Conservation (phyloP, 2,888 invertebrate genomes). For the Eudemis profundana region DNA sequence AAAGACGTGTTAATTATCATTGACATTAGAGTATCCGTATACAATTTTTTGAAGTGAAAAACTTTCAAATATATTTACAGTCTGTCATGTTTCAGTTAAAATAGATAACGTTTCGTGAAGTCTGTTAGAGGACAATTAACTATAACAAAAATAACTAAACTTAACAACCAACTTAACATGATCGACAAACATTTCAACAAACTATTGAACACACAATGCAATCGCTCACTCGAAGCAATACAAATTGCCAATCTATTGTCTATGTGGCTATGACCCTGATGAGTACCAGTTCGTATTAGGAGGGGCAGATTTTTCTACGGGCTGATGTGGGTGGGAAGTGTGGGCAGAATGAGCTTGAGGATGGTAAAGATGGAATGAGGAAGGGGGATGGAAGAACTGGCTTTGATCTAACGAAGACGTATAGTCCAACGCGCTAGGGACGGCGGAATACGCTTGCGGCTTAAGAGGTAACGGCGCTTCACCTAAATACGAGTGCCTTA, state of each 20-base stretch:
- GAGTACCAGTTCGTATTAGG: conserved; percentile 92
- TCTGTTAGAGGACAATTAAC: conserved; percentile 45
- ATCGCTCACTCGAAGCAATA: conserved; percentile 44
- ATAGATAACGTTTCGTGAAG: conserved; percentile 24
- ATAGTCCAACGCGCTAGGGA: conserved; percentile 88
- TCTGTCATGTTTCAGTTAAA: conserved; percentile 25
- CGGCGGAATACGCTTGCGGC: conserved; percentile 94
- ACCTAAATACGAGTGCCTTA: conserved; percentile 84
- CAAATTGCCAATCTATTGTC: conserved; percentile 48
- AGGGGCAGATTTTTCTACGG: conserved; percentile 86
- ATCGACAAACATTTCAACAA: conserved; percentile 45
- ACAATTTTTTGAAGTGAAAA: conserved; percentile 58
- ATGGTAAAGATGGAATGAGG: conserved; percentile 96
- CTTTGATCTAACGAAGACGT: conserved; percentile 91
- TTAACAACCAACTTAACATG: conserved; percentile 55
- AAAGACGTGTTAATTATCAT: conserved; percentile 21
- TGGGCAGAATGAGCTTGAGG: conserved; percentile 83
- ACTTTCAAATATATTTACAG: conserved; percentile 46
- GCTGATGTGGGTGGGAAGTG: conserved; percentile 75
- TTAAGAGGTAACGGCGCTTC: conserved; percentile 90
- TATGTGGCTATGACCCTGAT: conserved; percentile 88
- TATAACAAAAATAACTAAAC: conserved; percentile 60
- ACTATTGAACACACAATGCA: conserved; percentile 48
- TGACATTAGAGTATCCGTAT: conserved; percentile 59
- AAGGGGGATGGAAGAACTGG: conserved; percentile 92